Base-by-base conservation (phyloP, 1,140 invertebrate genomes). In the Neodiprion virginianus region DNA sequence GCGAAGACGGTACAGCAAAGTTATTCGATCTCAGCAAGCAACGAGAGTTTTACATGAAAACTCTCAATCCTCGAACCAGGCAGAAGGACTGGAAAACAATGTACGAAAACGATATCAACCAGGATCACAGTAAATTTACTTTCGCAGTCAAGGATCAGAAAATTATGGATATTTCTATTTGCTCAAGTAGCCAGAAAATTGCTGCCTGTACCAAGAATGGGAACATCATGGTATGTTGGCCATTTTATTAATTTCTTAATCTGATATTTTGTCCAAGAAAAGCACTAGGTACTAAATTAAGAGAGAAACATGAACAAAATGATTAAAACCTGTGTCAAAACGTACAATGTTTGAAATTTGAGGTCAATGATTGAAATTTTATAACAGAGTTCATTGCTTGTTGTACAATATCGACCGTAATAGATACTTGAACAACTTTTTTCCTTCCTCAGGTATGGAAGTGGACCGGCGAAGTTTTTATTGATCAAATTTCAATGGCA, bases 151-250 rank as follows among this genome's bases (percentile, higher is more conserved):
- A 80, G 17, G 67, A 77, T 23, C 81, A 85, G 69, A 74, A 69
- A 7, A 86, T 89, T 72, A 76, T 81, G 0, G 86, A 88, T 70
- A 79, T 88, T 69, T 78, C 79, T 70, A 84, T 88, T 71, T 79
- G 81, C 8, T 72, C 75, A 8, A 71, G 81, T 5, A 80, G 83
- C 67, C 72, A 79, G 48, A 81, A 71, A 67, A 79, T 89, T 48
- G 85, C 82, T 49, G 85, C 81, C 23, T 88, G 86, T 75, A 86
- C 84, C 9, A 67, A 73, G 4, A 76, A 78, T 69, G 83, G 85
- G 48, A 78, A 75, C 8, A 76, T 88, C 72, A 73, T 74, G 72
- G 84, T 88, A 78, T 48, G 78, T 77, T 40, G 28, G 28, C 5
- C 28, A 28, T 70, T 72, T 48, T 53, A 74, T 73, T 71, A 28